Percentiles rank a stretch among this genome's conserved stretches.
phyloP scores from a whole-genome alignment of 2,888 invertebrate genomes.

The Drosophila helvetica region DNA sequence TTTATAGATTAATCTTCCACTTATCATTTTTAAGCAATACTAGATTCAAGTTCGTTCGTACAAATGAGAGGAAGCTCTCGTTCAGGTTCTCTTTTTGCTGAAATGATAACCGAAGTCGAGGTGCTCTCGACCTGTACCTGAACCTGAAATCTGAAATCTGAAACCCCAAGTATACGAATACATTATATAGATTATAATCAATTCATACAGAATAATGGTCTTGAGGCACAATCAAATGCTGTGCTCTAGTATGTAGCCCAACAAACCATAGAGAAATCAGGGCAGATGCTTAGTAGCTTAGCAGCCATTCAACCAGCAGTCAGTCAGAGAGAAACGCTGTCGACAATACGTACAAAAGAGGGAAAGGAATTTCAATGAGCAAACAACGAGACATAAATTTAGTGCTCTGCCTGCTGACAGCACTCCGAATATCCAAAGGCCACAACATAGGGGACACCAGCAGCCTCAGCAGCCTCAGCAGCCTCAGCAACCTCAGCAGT shows the following conservation, averaged over 20 bases:
- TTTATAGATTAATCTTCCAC: not conserved
- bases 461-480: not conserved
- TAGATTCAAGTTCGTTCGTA: not conserved
- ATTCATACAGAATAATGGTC: no score
- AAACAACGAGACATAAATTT: not conserved
- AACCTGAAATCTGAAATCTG: no score
- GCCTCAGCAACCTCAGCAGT: not conserved
- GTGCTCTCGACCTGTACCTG: no score
- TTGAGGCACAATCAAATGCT: no score
- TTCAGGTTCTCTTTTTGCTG: no score
- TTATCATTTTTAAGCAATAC: not conserved
- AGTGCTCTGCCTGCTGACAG: constrained; percentile 9
- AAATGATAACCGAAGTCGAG: no score
- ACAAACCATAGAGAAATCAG: no score
- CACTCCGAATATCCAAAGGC: not conserved
- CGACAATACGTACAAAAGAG: not conserved
- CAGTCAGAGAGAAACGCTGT: not conserved
- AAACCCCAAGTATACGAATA: no score
- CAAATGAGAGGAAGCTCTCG: no score
- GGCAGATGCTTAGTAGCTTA: constrained; percentile 4
- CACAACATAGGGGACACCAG: not conserved
- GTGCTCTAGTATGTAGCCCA: no score
- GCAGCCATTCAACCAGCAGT: constrained; percentile 20
- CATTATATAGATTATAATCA: no score
- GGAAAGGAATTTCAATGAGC: constrained; percentile 4